Evolutionary conservation across 2,888 invertebrate genomes (phyloP).

Genomic region (Drosophila setosimentum): DNA sequence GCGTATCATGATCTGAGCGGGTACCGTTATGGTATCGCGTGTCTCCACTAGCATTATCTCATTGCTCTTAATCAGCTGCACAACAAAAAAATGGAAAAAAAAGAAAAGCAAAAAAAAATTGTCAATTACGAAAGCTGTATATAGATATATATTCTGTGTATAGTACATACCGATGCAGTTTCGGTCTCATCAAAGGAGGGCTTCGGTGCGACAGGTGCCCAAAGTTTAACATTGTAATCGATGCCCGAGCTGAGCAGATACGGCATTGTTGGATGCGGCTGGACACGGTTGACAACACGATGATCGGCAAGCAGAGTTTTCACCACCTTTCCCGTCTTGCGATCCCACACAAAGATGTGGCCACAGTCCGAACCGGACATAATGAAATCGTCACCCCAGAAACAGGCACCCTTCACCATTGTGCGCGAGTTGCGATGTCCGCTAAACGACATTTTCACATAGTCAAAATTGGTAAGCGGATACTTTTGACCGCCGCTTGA

Average conservation of each 20-base stretch:
- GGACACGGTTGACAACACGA: conserved; percentile 93
- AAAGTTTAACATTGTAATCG: conserved; percentile 94
- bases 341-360: conserved; percentile 93
- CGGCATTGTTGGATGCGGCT: conserved; percentile 92
- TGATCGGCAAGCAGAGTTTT: conserved; percentile 92
- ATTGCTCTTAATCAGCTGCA: conserved; percentile 90
- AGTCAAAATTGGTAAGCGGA: conserved; percentile 76
- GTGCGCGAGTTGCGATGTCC: conserved; percentile 93
- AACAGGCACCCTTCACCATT: conserved; percentile 94
- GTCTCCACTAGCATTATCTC: conserved; percentile 94
- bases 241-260: conserved; percentile 94
- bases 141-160: not conserved
- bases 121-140: not conserved
- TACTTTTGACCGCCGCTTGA: conserved; percentile 9
- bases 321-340: conserved; percentile 89
- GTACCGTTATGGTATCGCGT: conserved; percentile 94
- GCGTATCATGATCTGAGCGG: conserved; percentile 93
- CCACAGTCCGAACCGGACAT: conserved; percentile 96
- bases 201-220: conserved; percentile 90
- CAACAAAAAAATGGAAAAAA: not conserved
- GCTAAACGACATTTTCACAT: conserved; percentile 89
- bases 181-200: conserved; percentile 87
- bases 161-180: conserved; percentile 86
- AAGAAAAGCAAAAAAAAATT: not conserved
- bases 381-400: conserved; percentile 92